phyloP scores from a whole-genome alignment of 2,888 invertebrate species.

The Clunio marinus region DNA sequence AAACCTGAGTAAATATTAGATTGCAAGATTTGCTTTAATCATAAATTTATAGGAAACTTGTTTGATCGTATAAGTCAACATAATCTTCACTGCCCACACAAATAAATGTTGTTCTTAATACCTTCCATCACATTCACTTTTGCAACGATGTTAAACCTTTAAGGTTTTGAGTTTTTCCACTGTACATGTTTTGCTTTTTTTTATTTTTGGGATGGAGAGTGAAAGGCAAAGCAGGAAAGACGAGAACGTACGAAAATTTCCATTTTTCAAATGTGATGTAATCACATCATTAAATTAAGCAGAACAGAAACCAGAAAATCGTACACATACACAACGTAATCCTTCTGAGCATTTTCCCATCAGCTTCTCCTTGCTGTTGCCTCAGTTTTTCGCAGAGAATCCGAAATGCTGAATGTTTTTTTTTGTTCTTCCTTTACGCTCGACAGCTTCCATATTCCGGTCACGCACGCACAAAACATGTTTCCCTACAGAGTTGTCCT shows the following conservation, averaged over 20 bases:
- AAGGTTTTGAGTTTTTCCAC: no score
- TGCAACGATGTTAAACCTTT: no score
- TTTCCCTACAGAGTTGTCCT: constrained; percentile 37
- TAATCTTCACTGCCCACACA: no score
- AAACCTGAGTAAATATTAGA: no score
- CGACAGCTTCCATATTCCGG: constrained; percentile 24
- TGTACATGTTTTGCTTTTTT: not conserved
- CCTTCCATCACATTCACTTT: no score
- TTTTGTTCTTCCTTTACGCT: not conserved
- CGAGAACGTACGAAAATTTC: constrained; percentile 8
- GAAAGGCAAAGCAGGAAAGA: not conserved
- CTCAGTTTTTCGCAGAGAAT: constrained; percentile 5
- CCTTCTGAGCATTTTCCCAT: constrained; percentile 32
- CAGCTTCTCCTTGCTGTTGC: constrained; percentile 12
- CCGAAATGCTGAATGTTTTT: constrained; percentile 27
- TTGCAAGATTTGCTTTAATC: no score
- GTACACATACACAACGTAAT: constrained; percentile 27
- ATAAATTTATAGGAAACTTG: no score
- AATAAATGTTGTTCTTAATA: no score
- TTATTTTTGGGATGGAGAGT: not conserved
- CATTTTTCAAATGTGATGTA: constrained; percentile 36
- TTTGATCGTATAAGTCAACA: no score
- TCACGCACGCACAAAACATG: constrained; percentile 38
- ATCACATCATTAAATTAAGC: constrained; percentile 38
- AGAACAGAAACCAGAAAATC: constrained; percentile 37